Evolutionary conservation across 2,797 vertebrate genomes (phyloP).

Genomic region (Staurois parvus): DNA sequence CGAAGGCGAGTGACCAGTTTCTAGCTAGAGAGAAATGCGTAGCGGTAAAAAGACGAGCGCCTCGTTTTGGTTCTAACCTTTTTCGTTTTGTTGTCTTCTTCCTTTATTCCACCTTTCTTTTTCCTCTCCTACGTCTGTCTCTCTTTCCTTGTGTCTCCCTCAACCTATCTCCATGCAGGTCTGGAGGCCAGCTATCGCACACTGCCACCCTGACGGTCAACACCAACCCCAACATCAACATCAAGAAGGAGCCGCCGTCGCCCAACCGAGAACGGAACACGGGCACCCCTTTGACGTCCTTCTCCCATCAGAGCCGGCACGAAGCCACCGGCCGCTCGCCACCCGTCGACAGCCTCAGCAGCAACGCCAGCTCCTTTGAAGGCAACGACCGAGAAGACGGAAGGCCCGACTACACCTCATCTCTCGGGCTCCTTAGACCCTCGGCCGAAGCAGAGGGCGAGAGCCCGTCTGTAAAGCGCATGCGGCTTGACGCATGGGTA

Average conservation of each 20-base stretch:
- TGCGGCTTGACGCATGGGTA: constrained; percentile 94
- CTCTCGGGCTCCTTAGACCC: constrained; percentile 86
- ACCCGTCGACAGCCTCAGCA: constrained; percentile 95
- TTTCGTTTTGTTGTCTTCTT: no score
- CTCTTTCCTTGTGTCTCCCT: no score
- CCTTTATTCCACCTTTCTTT: no score
- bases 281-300: constrained; percentile 81
- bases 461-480: constrained; percentile 88
- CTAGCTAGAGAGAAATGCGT: constrained; percentile 31
- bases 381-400: constrained; percentile 90
- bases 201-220: constrained; percentile 88
- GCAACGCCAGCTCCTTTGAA: constrained; percentile 92
- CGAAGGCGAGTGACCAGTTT: not conserved
- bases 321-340: constrained; percentile 83
- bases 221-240: constrained; percentile 92
- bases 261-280: constrained; percentile 92
- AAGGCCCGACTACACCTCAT: constrained; percentile 80
- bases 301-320: constrained; percentile 78
- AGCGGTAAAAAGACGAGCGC: no score
- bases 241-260: constrained; percentile 94
- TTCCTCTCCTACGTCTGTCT: no score
- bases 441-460: constrained; percentile 86
- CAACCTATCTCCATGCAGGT: constrained; percentile 73
- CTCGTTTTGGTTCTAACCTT: no score
- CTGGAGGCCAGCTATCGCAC: constrained; percentile 87